These are phyloP conservation scores for Masticophis lateralis DNA, from an alignment of 2,797 vertebrate genomes.

Conservation along the genomic window DNA sequence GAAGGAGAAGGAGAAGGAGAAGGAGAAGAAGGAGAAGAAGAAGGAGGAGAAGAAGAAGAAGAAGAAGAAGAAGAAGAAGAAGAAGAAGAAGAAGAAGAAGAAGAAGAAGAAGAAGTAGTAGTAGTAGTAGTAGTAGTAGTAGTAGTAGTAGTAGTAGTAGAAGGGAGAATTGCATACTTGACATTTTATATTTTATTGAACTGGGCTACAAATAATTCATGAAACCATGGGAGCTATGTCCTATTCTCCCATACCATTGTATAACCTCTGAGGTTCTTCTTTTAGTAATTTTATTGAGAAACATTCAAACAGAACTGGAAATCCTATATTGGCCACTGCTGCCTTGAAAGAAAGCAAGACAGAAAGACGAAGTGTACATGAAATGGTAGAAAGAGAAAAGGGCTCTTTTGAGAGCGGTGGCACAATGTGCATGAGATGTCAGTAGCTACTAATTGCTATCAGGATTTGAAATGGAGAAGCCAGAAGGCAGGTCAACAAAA, in stretches of 20 bases:
- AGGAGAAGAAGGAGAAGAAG: background rate
- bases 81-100: constrained; percentile 2
- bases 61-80: background rate
- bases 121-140: too few relatives aligned
- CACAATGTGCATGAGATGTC: constrained; percentile 65
- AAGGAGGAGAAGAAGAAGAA: constrained; percentile 18
- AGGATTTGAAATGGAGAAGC: constrained; percentile 80
- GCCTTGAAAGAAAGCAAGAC: constrained; percentile 24
- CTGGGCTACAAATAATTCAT: background rate
- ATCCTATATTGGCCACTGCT: constrained; percentile 35
- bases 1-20: background rate
- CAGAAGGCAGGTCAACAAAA: constrained; percentile 78
- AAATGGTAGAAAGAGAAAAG: constrained; percentile 30
- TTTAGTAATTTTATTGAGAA: constrained; percentile 44
- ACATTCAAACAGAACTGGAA: constrained; percentile 43
- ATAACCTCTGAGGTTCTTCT: constrained; percentile 4
- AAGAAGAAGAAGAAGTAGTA: background rate
- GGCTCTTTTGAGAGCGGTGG: constrained; percentile 50
- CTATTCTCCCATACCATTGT: background rate
- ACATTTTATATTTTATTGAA: background rate
- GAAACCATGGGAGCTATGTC: background rate
- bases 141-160: too few relatives aligned
- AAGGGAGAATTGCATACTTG: background rate
- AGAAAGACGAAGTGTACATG: background rate
- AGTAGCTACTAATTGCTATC: constrained; percentile 79